Evolutionary conservation across 1,140 invertebrate genomes (phyloP).

Genomic region (Bombus cullumanus): DNA sequence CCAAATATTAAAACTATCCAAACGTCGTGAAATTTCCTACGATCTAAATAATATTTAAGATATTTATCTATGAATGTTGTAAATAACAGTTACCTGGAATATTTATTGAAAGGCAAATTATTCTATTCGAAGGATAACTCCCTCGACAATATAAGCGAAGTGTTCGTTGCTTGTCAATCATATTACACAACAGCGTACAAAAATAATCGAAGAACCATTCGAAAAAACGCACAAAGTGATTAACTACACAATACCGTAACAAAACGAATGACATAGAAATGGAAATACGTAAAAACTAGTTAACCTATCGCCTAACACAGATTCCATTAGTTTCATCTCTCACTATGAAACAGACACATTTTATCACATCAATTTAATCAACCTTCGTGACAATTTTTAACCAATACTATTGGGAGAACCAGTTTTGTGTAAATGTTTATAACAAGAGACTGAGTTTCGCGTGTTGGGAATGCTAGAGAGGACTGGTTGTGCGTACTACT

Average conservation of each 20-base stretch:
- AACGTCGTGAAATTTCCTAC: not conserved
- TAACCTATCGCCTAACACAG: not conserved
- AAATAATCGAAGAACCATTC: not conserved
- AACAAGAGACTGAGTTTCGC: not conserved
- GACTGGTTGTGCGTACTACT: not conserved
- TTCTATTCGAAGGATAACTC: not conserved
- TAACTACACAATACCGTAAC: too few species aligned
- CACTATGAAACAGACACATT: too few species aligned
- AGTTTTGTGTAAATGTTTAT: not conserved
- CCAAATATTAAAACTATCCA: not conserved
- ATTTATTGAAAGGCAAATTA: not conserved
- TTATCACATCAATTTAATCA: not conserved
- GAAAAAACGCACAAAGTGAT: not conserved
- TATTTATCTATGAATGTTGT: too few species aligned
- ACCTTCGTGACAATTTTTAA: not conserved
- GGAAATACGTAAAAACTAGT: too few species aligned
- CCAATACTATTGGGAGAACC: not conserved
- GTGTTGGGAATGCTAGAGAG: not conserved
- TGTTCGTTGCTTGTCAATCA: too few species aligned
- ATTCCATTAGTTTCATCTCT: not conserved
- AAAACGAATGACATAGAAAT: too few species aligned
- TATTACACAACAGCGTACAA: too few species aligned
- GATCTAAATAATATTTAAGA: not conserved
- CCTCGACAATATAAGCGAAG: too few species aligned
- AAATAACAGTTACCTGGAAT: not conserved